A percentile compares a stretch with the other conserved stretches of the same genome.
Evolutionary conservation across 1,140 invertebrate species (phyloP).

Genomic region (Cylas formicarius): DNA sequence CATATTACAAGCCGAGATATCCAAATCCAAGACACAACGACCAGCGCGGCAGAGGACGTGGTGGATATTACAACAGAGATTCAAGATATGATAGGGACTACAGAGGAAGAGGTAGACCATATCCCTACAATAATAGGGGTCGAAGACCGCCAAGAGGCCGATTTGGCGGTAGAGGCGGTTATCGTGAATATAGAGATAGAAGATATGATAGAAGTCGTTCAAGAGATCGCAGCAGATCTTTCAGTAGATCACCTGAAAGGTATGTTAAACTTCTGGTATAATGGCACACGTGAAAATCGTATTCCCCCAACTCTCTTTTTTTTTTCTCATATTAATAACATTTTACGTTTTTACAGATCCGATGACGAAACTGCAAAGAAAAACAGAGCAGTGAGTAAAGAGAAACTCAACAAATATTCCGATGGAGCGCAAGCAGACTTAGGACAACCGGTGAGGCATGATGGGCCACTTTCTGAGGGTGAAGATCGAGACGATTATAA

Average conservation of each 20-base stretch:
- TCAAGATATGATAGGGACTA: constrained; percentile 38
- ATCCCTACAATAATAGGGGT: constrained; percentile 34
- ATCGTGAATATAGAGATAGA: constrained; percentile 58
- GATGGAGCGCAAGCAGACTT: constrained; percentile 38
- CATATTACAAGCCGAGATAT: constrained; percentile 68
- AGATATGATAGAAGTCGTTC: constrained; percentile 44
- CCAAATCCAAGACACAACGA: constrained; percentile 48
- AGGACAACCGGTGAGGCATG: constrained; percentile 44
- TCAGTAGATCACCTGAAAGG: background rate
- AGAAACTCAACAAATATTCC: constrained; percentile 55
- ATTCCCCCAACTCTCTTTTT: too few species aligned
- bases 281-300: too few species aligned
- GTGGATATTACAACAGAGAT: constrained; percentile 46
- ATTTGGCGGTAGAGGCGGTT: constrained; percentile 42
- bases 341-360: too few species aligned
- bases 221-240: constrained; percentile 36
- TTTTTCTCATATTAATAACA: too few species aligned
- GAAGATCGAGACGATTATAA: constrained; percentile 61
- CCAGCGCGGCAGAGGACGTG: constrained; percentile 46
- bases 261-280: background rate
- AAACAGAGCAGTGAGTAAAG: constrained; percentile 50
- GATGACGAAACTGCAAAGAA: constrained; percentile 35
- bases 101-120: constrained; percentile 31
- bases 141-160: constrained; percentile 32
- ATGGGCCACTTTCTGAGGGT: constrained; percentile 62